A percentile compares a stretch with the other conserved stretches of the same genome.
These are phyloP conservation scores for Agrypnia vestita DNA, from an alignment of 1,140 invertebrate species.

Conservation along the genomic window DNA sequence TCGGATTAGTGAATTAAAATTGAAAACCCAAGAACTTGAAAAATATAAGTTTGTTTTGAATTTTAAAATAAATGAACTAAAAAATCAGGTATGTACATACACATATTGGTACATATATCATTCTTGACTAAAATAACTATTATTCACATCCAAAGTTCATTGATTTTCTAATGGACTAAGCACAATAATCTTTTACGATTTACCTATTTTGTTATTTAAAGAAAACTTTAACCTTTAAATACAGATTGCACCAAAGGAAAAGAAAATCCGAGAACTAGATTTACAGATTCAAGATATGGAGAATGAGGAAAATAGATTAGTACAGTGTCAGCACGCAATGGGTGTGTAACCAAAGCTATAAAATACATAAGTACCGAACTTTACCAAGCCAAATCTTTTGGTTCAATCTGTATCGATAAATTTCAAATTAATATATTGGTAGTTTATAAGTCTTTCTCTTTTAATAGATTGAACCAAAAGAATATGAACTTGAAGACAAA, in stretches of 20 bases:
- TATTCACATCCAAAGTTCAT: background rate
- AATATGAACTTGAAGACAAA: slow-evolving; percentile 85
- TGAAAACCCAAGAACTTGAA: slow-evolving; percentile 90
- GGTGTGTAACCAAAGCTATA: slow-evolving; percentile 13
- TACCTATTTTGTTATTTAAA: background rate
- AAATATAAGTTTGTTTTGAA: slow-evolving; percentile 93
- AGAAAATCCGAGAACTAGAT: slow-evolving; percentile 78
- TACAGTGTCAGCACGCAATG: background rate
- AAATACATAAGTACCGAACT: background rate
- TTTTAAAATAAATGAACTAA: slow-evolving; percentile 90
- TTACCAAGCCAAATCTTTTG: slow-evolving; percentile 15
- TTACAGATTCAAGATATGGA: slow-evolving; percentile 80
- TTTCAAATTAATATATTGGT: slow-evolving; percentile 51
- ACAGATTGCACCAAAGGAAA: slow-evolving; percentile 81
- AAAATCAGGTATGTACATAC: slow-evolving; percentile 74
- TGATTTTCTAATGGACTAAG: background rate
- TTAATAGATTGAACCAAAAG: slow-evolving; percentile 87
- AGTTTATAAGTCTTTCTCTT: slow-evolving; percentile 62
- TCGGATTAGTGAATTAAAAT: slow-evolving; percentile 86
- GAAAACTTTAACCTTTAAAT: background rate
- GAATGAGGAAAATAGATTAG: slow-evolving; percentile 68
- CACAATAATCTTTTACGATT: background rate
- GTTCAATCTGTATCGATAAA: slow-evolving; percentile 58
- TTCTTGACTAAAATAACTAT: background rate
- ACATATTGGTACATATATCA: background rate